Conservation (phyloP, 2,888 invertebrate species). For the Orthosia incerta region DNA sequence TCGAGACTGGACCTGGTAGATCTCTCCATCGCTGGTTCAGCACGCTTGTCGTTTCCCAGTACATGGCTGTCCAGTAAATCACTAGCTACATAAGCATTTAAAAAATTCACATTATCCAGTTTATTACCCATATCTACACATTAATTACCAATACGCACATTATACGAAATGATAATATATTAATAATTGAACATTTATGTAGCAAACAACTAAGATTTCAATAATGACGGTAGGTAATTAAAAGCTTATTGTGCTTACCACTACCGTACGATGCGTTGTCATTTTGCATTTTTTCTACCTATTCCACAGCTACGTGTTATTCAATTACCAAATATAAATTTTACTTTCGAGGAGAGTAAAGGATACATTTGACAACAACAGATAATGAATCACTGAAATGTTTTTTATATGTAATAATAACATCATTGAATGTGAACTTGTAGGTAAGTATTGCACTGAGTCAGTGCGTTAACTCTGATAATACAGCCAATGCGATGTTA, state of each 20-base stretch:
- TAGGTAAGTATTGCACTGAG: constrained; percentile 49
- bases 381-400: constrained; percentile 72
- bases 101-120: constrained; percentile 84
- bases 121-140: constrained; percentile 86
- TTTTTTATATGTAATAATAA: constrained; percentile 64
- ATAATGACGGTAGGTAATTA: constrained; percentile 75
- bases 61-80: constrained; percentile 90
- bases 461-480: constrained; percentile 64
- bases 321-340: constrained; percentile 23
- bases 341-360: constrained; percentile 62
- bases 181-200: constrained; percentile 72
- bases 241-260: constrained; percentile 79
- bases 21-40: constrained; percentile 84
- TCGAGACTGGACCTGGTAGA: constrained; percentile 86
- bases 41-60: constrained; percentile 85
- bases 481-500: constrained; percentile 55
- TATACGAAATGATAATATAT: constrained; percentile 81
- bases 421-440: constrained; percentile 48
- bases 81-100: constrained; percentile 86
- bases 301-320: not conserved
- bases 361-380: constrained; percentile 65
- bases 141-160: constrained; percentile 83
- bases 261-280: constrained; percentile 87
- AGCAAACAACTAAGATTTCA: constrained; percentile 72
- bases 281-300: constrained; percentile 78